Base-by-base conservation (phyloP, 2,888 invertebrate species). In the Abrostola triplasia region DNA sequence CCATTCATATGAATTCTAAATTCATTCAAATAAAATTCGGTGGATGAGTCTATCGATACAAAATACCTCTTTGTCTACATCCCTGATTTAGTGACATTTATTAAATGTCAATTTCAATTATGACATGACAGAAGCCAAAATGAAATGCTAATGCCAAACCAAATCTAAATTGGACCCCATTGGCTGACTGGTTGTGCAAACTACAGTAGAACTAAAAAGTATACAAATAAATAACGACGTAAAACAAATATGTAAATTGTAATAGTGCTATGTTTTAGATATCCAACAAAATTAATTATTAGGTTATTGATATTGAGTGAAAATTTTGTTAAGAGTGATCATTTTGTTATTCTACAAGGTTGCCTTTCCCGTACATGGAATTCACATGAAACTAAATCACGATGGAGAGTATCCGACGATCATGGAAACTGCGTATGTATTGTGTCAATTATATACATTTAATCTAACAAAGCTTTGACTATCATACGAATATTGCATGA, bases 371-470 rank as follows among this genome's bases (percentile, higher is more conserved):
- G 65, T 85, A 80, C 86, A 88, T 88, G 87, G 84, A 79, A 77
- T 74, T 79, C 73, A 76, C 67, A 68, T 83, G 77, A 84, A 77
- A 64, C 67, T 68, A 73, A 71, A 68, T 71, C 70, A 90, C 79
- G 77, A 94, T 94, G 94, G 94, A 95, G 83, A 92, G 92, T 77
- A 90, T 95, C 77, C 96, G 96, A 92, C 95, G 97, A 95, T 97
- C 97, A 94, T 97, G 97, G 97, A 97, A 97, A 95, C 95, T 97
- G 81, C 97, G 97, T 97, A 95, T 95, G 97, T 96, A 82, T 70
- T 38, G 47, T 51, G 42, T 40, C 11, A 37, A 61, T 12, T 12
- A 9, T 52, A 52, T 7, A 38, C 41, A n/a, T 11, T 12, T 50
- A 44, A 13, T 58, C 12, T 44, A 48, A 10, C 9, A n/a, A 41